Percentiles rank a stretch among this genome's conserved stretches.
phyloP scores from a whole-genome alignment of 2,888 invertebrate genomes.

The Odontomyia ornata region DNA sequence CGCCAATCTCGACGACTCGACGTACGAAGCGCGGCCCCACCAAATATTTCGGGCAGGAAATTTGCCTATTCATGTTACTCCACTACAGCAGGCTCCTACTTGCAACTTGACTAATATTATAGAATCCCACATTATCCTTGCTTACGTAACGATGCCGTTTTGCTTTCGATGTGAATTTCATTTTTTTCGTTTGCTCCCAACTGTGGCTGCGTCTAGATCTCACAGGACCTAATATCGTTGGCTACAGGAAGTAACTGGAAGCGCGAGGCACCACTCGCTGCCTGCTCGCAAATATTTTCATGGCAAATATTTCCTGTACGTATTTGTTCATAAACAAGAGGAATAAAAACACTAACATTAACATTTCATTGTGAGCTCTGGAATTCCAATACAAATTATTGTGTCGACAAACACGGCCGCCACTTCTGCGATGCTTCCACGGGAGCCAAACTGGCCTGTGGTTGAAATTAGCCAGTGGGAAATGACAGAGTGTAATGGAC shows the following conservation, averaged over 20 bases:
- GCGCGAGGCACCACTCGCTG: constrained; percentile 26
- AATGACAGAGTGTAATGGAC: not conserved
- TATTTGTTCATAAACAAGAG: constrained; percentile 45
- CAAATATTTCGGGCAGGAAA: not conserved
- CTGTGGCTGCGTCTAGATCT: constrained; percentile 19
- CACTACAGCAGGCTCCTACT: not conserved
- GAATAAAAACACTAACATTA: constrained; percentile 44
- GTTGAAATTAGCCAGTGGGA: constrained; percentile 21
- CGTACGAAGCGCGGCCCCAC: not conserved
- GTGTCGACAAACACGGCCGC: constrained; percentile 32
- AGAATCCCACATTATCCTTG: not conserved
- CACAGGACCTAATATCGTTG: not conserved
- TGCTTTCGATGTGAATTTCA: not conserved
- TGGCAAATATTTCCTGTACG: constrained; percentile 52
- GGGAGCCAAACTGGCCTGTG: not conserved
- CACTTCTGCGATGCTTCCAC: not conserved
- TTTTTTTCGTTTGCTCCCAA: not conserved
- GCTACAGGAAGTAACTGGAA: constrained; percentile 1
- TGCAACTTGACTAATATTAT: not conserved
- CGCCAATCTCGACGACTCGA: not conserved
- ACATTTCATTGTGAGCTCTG: constrained; percentile 44
- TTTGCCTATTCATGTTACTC: constrained; percentile 16
- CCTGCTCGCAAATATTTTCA: constrained; percentile 53
- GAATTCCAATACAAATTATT: constrained; percentile 44
- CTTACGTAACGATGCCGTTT: constrained; percentile 1